Evolutionary conservation across 1,140 invertebrate genomes (phyloP), one percentile per base, ranked within the genome.

Genomic region (Drosophila sulfurigaster): DNA sequence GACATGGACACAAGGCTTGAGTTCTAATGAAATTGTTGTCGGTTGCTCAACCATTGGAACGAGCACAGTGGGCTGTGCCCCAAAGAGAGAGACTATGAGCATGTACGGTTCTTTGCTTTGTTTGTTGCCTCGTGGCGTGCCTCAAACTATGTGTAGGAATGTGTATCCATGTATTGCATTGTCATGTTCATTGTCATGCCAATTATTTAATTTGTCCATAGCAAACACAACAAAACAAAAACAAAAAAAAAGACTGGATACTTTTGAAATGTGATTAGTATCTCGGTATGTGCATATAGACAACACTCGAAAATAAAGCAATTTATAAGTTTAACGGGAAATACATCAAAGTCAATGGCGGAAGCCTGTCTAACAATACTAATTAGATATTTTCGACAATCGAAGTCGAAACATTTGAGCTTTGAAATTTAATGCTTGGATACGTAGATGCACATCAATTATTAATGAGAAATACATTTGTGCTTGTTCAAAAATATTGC

Each of bases 1-100:
- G 35, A 63, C 64, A 64, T 38, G 45, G 41, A 62, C 75, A 72
- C 68, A 68, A 41, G 70, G 59, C 85, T 74, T 83, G 69, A 78
- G 49, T 69, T 80, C 85, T 88, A 89, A 89, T 88, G 85, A 88
- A 88, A 89, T 89, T 88, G 83, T 81, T 88, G 85, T 89, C 69
- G 38, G 62, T 41, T 59, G 49, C 48, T 70, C 65, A 52, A 78
- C 54, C 68, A 66, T 32, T 64, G 58, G 75, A 74, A 46, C 68
- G 64, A 8, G 51, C 56, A 56, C 54, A 32, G 51, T 46, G 64
- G 38, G 30, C 28, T 46, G 20, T 8, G 16, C 25, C 35, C 32
- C 25, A 35, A 13, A 46, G 28, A 28, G 48, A 41, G 2, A 3
- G n/a, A 30, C 25, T 58, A 45, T 48, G 41, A 28, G 48, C 6